A percentile compares a stretch with the other conserved stretches of the same genome.
Conservation (phyloP, 2,113 vertebrate species). For the Paedocypris sp. region DNA sequence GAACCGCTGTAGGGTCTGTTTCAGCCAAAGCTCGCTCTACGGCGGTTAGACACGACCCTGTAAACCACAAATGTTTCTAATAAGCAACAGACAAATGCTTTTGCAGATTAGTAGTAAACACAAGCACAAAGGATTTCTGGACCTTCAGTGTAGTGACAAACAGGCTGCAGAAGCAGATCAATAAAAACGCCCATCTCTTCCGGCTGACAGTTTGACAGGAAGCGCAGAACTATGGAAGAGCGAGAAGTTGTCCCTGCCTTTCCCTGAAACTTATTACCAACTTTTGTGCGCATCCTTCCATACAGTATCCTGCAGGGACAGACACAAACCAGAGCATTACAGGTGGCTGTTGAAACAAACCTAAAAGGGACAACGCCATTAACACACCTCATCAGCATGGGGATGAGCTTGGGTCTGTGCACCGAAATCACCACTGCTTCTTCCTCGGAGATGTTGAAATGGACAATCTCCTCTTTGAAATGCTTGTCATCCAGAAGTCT, state of each 20-base stretch:
- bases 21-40: constrained; percentile 67
- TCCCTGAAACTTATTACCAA: constrained; percentile 85
- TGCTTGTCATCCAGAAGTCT: constrained; percentile 81
- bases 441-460: constrained; percentile 89
- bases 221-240: constrained; percentile 82
- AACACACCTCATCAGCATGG: constrained; percentile 84
- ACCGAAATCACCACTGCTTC: constrained; percentile 66
- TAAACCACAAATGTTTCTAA: background rate
- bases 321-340: background rate
- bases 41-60: constrained; percentile 71
- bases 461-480: constrained; percentile 93
- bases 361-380: background rate
- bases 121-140: no score
- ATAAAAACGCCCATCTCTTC: constrained; percentile 86
- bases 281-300: constrained; percentile 86
- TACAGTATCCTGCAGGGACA: constrained; percentile 76
- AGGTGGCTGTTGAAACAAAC: background rate
- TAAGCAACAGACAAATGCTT: no score
- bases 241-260: constrained; percentile 68
- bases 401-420: constrained; percentile 75
- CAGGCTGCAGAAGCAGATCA: constrained; percentile 82
- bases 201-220: constrained; percentile 74
- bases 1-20: constrained; percentile 64
- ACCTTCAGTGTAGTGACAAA: constrained; percentile 75
- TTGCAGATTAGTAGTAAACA: no score